phyloP scores from a whole-genome alignment of 1,140 invertebrate species.

The Macrobrachium nipponense region DNA sequence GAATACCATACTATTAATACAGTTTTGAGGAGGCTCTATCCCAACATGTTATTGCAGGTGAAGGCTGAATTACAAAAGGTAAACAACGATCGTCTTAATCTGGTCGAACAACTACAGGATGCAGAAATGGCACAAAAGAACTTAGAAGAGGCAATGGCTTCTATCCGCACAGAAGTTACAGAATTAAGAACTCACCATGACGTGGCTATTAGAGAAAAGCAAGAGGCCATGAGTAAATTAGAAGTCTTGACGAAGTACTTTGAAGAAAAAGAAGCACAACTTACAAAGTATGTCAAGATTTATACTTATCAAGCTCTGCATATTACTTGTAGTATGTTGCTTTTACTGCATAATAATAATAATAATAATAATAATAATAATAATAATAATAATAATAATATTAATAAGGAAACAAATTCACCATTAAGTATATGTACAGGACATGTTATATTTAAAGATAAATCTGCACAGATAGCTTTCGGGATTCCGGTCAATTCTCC shows the following conservation, averaged over 20 bases:
- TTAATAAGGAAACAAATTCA: too few species aligned
- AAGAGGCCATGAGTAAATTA: slow-evolving; percentile 59
- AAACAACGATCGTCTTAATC: slow-evolving; percentile 23
- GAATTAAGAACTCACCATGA: slow-evolving; percentile 41
- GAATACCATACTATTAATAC: too few species aligned
- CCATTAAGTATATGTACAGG: too few species aligned
- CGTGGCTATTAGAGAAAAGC: slow-evolving; percentile 43
- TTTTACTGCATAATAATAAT: neutral
- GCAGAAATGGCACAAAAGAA: slow-evolving; percentile 43
- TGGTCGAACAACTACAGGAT: slow-evolving; percentile 52
- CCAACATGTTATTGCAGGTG: slow-evolving; percentile 20
- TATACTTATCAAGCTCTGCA: neutral
- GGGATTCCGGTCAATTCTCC: too few species aligned
- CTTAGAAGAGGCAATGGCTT: slow-evolving; percentile 50
- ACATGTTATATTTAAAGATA: too few species aligned
- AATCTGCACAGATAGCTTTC: too few species aligned
- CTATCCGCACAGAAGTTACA: slow-evolving; percentile 50
- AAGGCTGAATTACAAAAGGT: slow-evolving; percentile 55
- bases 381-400: too few species aligned
- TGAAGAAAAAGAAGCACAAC: slow-evolving; percentile 62
- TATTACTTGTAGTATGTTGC: neutral
- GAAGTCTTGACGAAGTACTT: slow-evolving; percentile 60
- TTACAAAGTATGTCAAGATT: slow-evolving; percentile 51
- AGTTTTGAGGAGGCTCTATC: too few species aligned
- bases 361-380: neutral